A percentile compares a stretch with the other conserved stretches of the same genome.
phyloP scores from a whole-genome alignment of 2,888 invertebrate genomes.

The Hoplodrina ambigua region DNA sequence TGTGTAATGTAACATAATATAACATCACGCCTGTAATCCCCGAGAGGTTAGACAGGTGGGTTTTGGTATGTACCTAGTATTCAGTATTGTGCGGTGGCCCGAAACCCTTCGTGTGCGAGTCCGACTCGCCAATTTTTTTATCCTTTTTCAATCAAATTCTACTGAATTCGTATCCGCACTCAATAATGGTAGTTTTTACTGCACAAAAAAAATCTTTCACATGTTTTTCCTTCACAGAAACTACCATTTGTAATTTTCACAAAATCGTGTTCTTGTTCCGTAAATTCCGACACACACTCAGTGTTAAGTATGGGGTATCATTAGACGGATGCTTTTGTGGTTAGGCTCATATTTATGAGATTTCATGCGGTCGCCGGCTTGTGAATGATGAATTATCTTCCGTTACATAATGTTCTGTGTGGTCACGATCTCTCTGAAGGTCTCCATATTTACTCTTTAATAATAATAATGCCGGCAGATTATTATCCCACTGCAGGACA shows the following conservation, averaged over 20 bases:
- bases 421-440: conserved; percentile 20
- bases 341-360: conserved; percentile 52
- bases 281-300: conserved; percentile 6
- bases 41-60: too few relatives aligned
- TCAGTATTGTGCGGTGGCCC: too few relatives aligned
- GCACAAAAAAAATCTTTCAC: too few relatives aligned
- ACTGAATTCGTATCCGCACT: neutral
- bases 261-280: neutral
- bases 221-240: neutral
- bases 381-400: conserved; percentile 52
- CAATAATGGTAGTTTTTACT: neutral
- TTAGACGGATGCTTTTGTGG: conserved; percentile 39
- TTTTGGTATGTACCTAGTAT: too few relatives aligned
- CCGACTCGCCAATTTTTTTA: neutral
- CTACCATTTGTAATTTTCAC: neutral
- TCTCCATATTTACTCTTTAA: conserved; percentile 11
- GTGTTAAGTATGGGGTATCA: conserved; percentile 25
- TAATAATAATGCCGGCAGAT: too few relatives aligned
- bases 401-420: conserved; percentile 24
- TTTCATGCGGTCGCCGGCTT: conserved; percentile 37
- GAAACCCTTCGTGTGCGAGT: too few relatives aligned
- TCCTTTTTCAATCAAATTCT: neutral
- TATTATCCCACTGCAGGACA: too few relatives aligned
- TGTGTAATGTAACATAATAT: too few relatives aligned
- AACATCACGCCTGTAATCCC: too few relatives aligned